phyloP scores from a whole-genome alignment of 2,113 vertebrate species.

The Lucifuga dentata region DNA sequence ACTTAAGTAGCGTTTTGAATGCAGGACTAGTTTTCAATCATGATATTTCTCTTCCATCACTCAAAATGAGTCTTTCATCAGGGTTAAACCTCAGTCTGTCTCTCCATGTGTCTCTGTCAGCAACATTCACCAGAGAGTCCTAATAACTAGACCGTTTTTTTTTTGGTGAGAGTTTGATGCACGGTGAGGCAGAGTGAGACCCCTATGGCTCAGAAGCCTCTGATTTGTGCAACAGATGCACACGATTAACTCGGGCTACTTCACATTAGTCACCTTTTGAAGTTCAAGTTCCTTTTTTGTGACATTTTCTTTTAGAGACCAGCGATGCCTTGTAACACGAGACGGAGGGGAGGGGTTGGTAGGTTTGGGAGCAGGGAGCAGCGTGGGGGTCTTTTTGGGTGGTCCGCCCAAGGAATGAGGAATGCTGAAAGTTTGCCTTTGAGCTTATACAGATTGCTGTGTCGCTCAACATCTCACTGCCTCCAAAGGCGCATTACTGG shows the following conservation, averaged over 20 bases:
- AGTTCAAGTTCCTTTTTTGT: slow-evolving; percentile 79
- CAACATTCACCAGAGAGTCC: slow-evolving; percentile 17
- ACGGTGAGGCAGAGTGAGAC: slow-evolving; percentile 20
- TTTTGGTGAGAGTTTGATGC: slow-evolving; percentile 16
- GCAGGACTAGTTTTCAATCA: no score
- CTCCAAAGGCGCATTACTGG: slow-evolving; percentile 2
- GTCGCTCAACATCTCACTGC: slow-evolving; percentile 57
- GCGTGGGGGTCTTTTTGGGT: slow-evolving; percentile 72
- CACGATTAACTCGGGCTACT: slow-evolving; percentile 75
- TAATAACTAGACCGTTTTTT: slow-evolving; percentile 28
- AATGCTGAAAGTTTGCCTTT: slow-evolving; percentile 67
- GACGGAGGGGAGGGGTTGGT: slow-evolving; percentile 46
- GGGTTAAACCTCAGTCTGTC: slow-evolving; percentile 29
- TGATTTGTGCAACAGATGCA: slow-evolving; percentile 74
- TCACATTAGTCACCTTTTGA: slow-evolving; percentile 77
- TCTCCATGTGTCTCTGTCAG: slow-evolving; percentile 41
- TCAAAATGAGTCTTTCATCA: no score
- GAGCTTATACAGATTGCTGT: slow-evolving; percentile 60
- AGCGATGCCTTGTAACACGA: slow-evolving; percentile 73
- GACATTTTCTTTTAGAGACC: slow-evolving; percentile 72
- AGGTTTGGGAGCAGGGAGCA: slow-evolving; percentile 13
- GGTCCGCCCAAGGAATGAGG: slow-evolving; percentile 64
- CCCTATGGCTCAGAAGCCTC: slow-evolving; percentile 41
- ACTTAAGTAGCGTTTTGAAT: background rate
- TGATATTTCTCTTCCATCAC: no score